Base-by-base conservation (phyloP, 2,113 vertebrate genomes). In the Riparia riparia region DNA sequence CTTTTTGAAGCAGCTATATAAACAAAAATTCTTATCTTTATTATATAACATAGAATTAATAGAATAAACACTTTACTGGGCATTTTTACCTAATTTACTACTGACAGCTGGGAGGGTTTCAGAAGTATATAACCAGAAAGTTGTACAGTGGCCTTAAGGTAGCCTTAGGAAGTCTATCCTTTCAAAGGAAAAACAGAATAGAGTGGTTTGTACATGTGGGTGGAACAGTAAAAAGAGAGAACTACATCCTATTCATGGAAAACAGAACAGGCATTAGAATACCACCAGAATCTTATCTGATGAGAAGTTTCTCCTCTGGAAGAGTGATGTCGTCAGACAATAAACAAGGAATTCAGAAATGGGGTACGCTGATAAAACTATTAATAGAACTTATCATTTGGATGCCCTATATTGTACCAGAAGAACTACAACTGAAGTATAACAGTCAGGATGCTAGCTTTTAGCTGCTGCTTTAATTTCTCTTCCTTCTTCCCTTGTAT, bases 171-270 rank as follows among this genome's bases (percentile, higher is more conserved):
- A 87, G 39, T 31, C n/a, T 25, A 61, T 14, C 12, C 14, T 73
- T 86, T 69, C 50, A 69, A 82, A 88, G 12, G 12, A 50, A 50
- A 89, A 86, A 17, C 11, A 63, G 14, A 54, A 42, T 7, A 88
- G 0, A 54, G 21, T 14, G 5, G 7, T 34, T 47, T 82, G 29
- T 42, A 50, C 0, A 1, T 21, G 39, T 9, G 15, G 29, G 19
- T 26, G 6, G 42, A 79, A 71, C 2, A 78, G 6, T 10, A 93
- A 87, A 70, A 91, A 2, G 6, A 77, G 17, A 64, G 20, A 74
- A 82, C 18, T 76, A 79, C 6, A 51, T 4, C 9, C 19, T 54
- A 25, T 12, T 63, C 8, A 32, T 3, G 63, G 28, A 42, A 54
- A 45, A 69, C 18, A 68, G 37, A 14, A 71, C 0, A 76, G 31